A percentile compares a stretch with the other conserved stretches of the same genome.
These are phyloP conservation scores for Threskiornis aethiopicus DNA, from an alignment of 2,797 vertebrate genomes.

Conservation along the genomic window DNA sequence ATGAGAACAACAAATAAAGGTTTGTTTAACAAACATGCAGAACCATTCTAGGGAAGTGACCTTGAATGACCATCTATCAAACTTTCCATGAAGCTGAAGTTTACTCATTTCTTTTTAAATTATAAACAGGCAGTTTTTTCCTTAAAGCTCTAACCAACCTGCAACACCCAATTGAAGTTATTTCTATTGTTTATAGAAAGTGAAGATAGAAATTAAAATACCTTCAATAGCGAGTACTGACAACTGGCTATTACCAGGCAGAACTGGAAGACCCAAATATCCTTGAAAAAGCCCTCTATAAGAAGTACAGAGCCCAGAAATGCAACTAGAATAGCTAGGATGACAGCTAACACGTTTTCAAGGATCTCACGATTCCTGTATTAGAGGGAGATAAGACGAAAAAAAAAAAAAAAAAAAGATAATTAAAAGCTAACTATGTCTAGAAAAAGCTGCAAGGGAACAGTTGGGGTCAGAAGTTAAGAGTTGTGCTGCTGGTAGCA, in stretches of 20 bases:
- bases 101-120: neutral
- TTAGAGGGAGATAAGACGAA: neutral
- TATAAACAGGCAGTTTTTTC: neutral
- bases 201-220: conserved; percentile 57
- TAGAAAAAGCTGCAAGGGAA: neutral
- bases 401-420: neutral
- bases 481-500: neutral
- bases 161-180: neutral
- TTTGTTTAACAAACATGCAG: neutral
- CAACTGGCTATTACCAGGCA: conserved; percentile 98
- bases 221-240: conserved; percentile 97
- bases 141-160: neutral
- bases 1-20: neutral
- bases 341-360: conserved; percentile 93
- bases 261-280: conserved; percentile 99
- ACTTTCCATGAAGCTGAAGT: neutral
- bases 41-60: neutral
- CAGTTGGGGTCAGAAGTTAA: neutral
- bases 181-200: neutral
- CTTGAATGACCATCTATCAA: neutral
- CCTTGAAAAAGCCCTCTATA: conserved; percentile 94
- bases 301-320: conserved; percentile 96
- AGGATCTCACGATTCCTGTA: conserved; percentile 94
- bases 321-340: conserved; percentile 94
- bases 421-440: neutral